These are phyloP conservation scores for Gorsachius goisagi DNA, from an alignment of 2,113 vertebrate genomes.

Conservation along the genomic window DNA sequence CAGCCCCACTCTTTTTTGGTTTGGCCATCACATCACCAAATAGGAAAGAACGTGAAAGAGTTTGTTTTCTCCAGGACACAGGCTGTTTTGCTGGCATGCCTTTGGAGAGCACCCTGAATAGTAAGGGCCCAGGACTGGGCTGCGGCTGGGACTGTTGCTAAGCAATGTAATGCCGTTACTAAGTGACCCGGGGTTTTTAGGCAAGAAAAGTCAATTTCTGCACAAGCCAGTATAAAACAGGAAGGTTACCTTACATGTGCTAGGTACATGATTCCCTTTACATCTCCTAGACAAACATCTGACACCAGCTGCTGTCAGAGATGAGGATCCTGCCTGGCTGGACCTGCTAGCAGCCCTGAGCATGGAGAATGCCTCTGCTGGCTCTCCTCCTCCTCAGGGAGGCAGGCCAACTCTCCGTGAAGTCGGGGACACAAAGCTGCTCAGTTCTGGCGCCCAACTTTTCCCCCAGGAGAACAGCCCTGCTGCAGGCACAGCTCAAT, in stretches of 20 bases:
- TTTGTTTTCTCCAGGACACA: not conserved
- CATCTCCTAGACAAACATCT: not conserved
- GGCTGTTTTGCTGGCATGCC: not conserved
- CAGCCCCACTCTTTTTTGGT: not conserved
- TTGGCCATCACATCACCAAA: not conserved
- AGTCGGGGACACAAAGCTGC: not conserved
- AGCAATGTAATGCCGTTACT: not conserved
- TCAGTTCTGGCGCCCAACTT: slow-evolving; percentile 49
- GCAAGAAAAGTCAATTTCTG: not conserved
- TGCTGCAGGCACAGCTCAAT: slow-evolving; percentile 11
- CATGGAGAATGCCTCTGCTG: not conserved
- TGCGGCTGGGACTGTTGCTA: not conserved
- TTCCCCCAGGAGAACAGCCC: not conserved
- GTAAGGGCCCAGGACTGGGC: not conserved
- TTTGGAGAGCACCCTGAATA: not conserved
- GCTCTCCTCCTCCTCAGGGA: not conserved
- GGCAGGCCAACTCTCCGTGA: not conserved
- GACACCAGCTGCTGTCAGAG: not conserved
- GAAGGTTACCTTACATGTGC: not conserved
- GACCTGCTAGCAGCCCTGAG: not conserved
- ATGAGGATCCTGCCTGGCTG: not conserved
- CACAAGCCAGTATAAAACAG: not conserved
- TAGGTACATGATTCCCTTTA: not conserved
- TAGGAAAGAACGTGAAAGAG: not conserved
- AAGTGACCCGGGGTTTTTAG: not conserved